phyloP scores from a whole-genome alignment of 2,888 invertebrate genomes.

The Aproaerema taeniolella region DNA sequence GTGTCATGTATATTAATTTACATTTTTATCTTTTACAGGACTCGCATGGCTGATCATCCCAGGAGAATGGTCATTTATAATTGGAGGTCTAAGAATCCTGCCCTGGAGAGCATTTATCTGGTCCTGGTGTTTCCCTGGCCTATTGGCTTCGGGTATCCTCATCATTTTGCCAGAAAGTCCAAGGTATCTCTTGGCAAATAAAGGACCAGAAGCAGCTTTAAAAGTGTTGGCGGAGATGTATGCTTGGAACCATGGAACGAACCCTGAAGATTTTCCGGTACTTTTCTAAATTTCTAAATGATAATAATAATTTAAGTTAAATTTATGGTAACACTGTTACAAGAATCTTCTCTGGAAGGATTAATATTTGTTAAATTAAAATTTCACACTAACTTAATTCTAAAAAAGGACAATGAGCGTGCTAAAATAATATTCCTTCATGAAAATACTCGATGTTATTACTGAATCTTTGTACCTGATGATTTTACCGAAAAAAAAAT shows the following conservation, averaged over 20 bases:
- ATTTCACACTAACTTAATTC: no score
- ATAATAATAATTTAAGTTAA: no score
- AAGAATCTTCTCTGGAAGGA: not conserved
- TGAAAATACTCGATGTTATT: no score
- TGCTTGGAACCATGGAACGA: constrained; percentile 52
- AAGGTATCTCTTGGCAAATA: constrained; percentile 81
- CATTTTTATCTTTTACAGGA: constrained; percentile 63
- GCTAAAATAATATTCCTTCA: no score
- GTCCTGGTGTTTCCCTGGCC: constrained; percentile 80
- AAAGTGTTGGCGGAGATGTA: constrained; percentile 79
- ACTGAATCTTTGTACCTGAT: no score
- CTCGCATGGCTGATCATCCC: constrained; percentile 84
- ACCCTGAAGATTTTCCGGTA: constrained; percentile 74
- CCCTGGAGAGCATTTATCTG: constrained; percentile 87
- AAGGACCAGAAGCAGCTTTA: constrained; percentile 78
- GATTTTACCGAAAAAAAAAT: no score
- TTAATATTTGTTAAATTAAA: no score
- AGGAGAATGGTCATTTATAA: constrained; percentile 55
- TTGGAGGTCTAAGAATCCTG: constrained; percentile 69
- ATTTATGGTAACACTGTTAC: no score
- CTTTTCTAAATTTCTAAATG: not conserved
- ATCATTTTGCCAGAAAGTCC: constrained; percentile 85
- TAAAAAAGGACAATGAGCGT: no score
- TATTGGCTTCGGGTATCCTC: constrained; percentile 78
- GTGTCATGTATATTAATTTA: no score